These are phyloP conservation scores for Eledona agricola DNA, from an alignment of 2,888 invertebrate genomes.

Conservation along the genomic window DNA sequence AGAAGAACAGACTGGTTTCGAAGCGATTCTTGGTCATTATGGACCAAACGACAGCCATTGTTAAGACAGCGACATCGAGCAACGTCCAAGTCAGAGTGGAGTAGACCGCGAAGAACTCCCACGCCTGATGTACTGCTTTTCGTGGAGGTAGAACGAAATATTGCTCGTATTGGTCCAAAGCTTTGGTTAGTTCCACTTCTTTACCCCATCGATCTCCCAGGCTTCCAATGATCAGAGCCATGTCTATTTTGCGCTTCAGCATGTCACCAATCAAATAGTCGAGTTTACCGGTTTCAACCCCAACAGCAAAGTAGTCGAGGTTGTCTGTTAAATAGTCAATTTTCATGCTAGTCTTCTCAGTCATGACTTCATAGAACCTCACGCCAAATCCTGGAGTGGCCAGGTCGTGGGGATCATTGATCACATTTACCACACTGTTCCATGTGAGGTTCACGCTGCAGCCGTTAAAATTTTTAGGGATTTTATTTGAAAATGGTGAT, in stretches of 20 bases:
- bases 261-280: too few relatives aligned
- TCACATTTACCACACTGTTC: not conserved
- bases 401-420: conserved; percentile 6
- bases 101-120: conserved; percentile 4
- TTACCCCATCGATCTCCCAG: not conserved
- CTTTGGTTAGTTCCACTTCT: not conserved
- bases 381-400: conserved; percentile 22
- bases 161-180: not conserved
- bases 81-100: not conserved
- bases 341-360: not conserved
- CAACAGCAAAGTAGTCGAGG: not conserved
- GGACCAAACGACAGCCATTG: conserved; percentile 1
- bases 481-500: conserved; percentile 11
- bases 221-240: not conserved
- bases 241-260: not conserved
- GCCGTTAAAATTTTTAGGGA: conserved; percentile 3
- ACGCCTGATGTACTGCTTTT: not conserved
- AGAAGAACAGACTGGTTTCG: too few relatives aligned
- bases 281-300: not conserved
- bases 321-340: not conserved
- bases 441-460: conserved; percentile 16
- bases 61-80: not conserved
- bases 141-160: conserved; percentile 19
- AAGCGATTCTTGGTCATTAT: not conserved
- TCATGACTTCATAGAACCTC: not conserved